Conservation (phyloP, 2,888 invertebrate species). For the Pollenia labialis region DNA sequence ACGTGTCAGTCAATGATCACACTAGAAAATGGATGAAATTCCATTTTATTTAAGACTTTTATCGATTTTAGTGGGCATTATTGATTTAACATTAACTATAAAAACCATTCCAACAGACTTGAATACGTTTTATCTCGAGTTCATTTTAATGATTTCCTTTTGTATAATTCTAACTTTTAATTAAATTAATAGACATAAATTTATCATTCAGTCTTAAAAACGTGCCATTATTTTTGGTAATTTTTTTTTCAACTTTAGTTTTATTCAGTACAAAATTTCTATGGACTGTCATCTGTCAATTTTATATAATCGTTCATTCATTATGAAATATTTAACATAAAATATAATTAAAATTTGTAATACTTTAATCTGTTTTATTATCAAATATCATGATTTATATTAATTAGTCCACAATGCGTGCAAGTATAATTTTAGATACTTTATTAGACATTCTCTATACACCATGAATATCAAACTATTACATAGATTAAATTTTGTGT, state of each 20-base stretch:
- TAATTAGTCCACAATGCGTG: constrained; percentile 41
- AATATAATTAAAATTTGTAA: constrained; percentile 68
- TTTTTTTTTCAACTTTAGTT: not conserved
- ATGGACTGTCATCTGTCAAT: constrained; percentile 23
- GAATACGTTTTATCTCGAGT: too few species aligned
- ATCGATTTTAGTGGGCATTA: too few species aligned
- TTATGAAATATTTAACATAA: constrained; percentile 44
- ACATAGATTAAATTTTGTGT: constrained; percentile 36
- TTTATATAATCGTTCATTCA: constrained; percentile 35
- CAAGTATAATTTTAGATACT: constrained; percentile 28
- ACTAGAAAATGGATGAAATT: too few species aligned
- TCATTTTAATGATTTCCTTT: too few species aligned
- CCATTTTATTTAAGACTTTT: too few species aligned
- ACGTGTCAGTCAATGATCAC: too few species aligned
- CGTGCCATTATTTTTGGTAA: not conserved
- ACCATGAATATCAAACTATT: constrained; percentile 17
- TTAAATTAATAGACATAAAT: too few species aligned
- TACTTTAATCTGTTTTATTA: constrained; percentile 69
- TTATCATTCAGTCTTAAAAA: not conserved
- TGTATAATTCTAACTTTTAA: too few species aligned
- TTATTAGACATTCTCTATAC: constrained; percentile 29
- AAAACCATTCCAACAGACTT: too few species aligned
- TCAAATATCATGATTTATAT: constrained; percentile 69
- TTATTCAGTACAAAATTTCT: not conserved
- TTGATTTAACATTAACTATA: too few species aligned